Conservation (phyloP, 2,797 vertebrate genomes). For the Protosalanx chinensis region DNA sequence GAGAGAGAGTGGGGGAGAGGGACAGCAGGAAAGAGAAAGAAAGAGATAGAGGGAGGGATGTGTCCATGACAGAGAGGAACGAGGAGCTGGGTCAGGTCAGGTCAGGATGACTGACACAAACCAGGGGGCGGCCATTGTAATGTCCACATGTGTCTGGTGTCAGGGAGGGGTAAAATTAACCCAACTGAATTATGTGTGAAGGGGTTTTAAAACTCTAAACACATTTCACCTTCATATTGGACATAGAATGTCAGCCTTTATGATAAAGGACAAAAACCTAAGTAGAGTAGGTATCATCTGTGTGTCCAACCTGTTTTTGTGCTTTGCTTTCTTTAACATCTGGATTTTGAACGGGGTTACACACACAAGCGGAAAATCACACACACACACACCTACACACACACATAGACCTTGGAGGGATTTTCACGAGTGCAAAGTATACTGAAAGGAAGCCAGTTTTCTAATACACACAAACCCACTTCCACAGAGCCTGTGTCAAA, state of each 20-base stretch:
- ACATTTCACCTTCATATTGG: neutral
- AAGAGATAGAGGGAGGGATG: neutral
- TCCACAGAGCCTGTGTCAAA: neutral
- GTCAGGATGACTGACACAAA: constrained; percentile 1
- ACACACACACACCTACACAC: neutral
- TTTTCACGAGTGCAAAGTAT: too few species aligned
- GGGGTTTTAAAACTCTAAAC: neutral
- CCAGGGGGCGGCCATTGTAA: neutral
- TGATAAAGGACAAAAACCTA: neutral
- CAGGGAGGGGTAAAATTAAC: too few species aligned
- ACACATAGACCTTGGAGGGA: neutral
- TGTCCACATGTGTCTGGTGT: too few species aligned
- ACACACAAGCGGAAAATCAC: neutral
- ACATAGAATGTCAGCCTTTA: neutral
- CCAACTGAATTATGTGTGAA: neutral
- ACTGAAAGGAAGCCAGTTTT: neutral
- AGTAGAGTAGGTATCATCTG: neutral
- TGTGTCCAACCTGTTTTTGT: too few species aligned
- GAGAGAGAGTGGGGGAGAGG: neutral
- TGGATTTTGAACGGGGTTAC: neutral
- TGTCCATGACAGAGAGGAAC: neutral
- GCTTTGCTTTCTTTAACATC: neutral
- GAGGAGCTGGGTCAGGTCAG: neutral
- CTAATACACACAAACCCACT: too few species aligned
- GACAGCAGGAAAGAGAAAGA: neutral